Conservation (phyloP, 2,888 invertebrate species). For the Scaptomyza cyrtandrae region DNA sequence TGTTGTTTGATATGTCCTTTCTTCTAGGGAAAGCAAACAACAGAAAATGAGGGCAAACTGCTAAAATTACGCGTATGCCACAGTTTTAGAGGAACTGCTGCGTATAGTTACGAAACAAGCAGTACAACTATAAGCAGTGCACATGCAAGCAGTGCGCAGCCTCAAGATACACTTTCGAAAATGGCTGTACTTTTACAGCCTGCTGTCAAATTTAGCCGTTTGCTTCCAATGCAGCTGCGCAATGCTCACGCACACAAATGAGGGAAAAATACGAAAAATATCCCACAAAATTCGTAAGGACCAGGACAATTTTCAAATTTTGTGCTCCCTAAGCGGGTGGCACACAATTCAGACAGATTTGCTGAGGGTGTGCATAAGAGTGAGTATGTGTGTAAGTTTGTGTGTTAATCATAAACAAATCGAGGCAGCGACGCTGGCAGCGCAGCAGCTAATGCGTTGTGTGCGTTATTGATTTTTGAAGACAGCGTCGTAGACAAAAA, state of each 20-base stretch:
- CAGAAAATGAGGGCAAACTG: background rate
- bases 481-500: conserved; percentile 16
- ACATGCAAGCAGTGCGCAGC: background rate
- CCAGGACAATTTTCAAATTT: conserved; percentile 44
- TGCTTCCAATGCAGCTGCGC: conserved; percentile 76
- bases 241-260: conserved; percentile 14
- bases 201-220: conserved; percentile 13
- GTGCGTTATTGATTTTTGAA: conserved; percentile 72
- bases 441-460: conserved; percentile 40
- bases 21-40: no score
- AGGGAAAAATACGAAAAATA: conserved; percentile 29
- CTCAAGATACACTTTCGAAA: conserved; percentile 1
- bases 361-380: conserved; percentile 7
- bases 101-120: background rate
- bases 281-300: conserved; percentile 49
- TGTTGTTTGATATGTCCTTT: conserved; percentile 8
- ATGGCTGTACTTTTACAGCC: conserved; percentile 43
- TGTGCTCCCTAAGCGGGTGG: conserved; percentile 18
- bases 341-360: conserved; percentile 54
- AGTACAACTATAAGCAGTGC: conserved; percentile 3
- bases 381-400: conserved; percentile 17
- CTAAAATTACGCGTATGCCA: background rate
- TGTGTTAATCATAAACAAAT: conserved; percentile 57
- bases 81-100: background rate
- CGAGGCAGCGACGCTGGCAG: conserved; percentile 39